Evolutionary conservation across 2,888 invertebrate genomes (phyloP).

Genomic region (Tuberolachnus salignus): DNA sequence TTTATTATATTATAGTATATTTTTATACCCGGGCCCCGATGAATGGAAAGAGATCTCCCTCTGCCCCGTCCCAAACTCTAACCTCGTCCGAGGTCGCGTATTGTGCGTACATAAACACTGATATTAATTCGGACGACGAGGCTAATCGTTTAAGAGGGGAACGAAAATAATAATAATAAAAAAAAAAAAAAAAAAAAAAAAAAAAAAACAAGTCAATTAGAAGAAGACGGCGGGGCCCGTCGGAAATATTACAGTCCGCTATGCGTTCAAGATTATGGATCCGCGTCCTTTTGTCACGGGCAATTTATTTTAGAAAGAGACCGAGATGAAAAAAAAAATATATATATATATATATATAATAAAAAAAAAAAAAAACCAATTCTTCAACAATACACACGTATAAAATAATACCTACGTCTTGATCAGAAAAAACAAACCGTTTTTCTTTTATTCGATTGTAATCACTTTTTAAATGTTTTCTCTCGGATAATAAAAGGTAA

Average conservation of each 20-base stretch:
- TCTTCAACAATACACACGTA: constrained; percentile 2
- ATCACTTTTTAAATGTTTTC: constrained; percentile 38
- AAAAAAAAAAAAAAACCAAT: background rate
- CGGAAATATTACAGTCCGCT: constrained; percentile 12
- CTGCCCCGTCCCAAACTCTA: too few relatives aligned
- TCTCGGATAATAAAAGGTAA: background rate
- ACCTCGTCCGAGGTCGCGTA: background rate
- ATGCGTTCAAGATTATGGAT: constrained; percentile 16
- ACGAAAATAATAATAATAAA: too few relatives aligned
- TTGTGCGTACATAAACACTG: constrained; percentile 1
- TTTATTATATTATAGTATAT: too few relatives aligned
- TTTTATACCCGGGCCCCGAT: background rate
- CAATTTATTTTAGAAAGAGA: background rate
- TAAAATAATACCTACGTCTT: background rate
- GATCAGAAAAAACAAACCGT: constrained; percentile 4
- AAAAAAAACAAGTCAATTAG: constrained; percentile 32
- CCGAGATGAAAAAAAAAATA: too few relatives aligned
- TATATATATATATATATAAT: background rate
- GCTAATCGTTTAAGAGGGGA: constrained; percentile 24
- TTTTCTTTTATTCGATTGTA: constrained; percentile 6
- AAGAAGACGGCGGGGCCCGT: too few relatives aligned
- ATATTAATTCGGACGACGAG: background rate
- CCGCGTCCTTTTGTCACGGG: constrained; percentile 25
- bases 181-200: too few relatives aligned
- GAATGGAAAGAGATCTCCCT: constrained; percentile 16